Base-by-base conservation (phyloP, 1,140 invertebrate genomes). In the Ostrea edulis region DNA sequence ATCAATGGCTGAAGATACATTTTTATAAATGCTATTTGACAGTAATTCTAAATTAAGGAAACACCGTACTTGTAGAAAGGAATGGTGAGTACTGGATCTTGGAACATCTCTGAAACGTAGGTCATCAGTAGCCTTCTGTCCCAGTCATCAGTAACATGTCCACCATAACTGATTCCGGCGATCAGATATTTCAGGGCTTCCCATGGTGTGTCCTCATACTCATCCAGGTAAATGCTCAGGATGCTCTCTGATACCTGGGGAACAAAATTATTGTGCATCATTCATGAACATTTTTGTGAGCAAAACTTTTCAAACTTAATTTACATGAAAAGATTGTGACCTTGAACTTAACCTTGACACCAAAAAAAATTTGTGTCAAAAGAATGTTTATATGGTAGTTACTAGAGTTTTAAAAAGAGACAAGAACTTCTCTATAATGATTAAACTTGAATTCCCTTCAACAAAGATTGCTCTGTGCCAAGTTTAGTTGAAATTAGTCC, bases 61-160 rank as follows among this genome's bases (percentile, higher is more conserved):
- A 94, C 20, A 93, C 51, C 90, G 91, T 93, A 97, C 96, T 97
- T 97, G 94, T 96, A 97, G 94, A 96, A 96, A 0, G 96, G 95
- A 0, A 95, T 93, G 25, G 95, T 96, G 9, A 97, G 92, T 0
- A 96, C 96, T 58, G 97, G 96, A 17, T 97, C 97, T 89, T 96
- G 96, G 95, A 98, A 98, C 95, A 96, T 97, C 92, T 97, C 96
- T 92, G 97, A 96, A 84, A 98, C 97, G 93, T 98, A 98, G 0
- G 97, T 97, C 86, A 96, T 96, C 22, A 98, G 89, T 11, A 96
- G 91, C 51, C 94, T 90, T 55, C 94, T 89, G 90, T 96, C 95
- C 92, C 92, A 94, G 51, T 94, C 93, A 87, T 96, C 95, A 65
- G 95, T 95, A 58, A 96, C 94, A 90, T 96, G 95, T 90, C 95